Evolutionary conservation across 2,797 vertebrate species (phyloP).

Genomic region (Hydrocynus forskahlii): DNA sequence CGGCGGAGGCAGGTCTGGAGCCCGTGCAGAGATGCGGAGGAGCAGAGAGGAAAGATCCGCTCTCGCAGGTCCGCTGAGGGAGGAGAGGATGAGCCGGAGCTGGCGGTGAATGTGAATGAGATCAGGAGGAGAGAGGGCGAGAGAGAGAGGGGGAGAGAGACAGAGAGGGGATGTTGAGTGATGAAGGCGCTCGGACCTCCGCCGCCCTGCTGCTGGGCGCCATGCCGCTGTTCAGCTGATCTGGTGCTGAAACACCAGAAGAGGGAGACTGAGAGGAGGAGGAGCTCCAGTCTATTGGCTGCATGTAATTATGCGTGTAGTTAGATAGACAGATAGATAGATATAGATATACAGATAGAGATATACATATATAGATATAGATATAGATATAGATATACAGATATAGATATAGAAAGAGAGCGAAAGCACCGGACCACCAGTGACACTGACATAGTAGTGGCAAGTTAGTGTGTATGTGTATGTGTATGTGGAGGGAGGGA

Average conservation of each 20-base stretch:
- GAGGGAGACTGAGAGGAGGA: slow-evolving; percentile 63
- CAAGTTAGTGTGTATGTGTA: no score
- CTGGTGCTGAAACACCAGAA: slow-evolving; percentile 63
- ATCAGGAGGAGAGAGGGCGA: slow-evolving; percentile 23
- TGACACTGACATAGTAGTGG: no score
- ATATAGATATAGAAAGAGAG: no score
- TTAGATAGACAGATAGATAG: no score
- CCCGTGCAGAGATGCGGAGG: background rate
- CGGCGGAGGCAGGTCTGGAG: background rate
- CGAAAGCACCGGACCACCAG: no score
- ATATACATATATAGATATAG: no score
- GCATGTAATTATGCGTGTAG: background rate
- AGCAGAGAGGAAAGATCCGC: background rate
- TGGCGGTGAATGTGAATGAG: background rate
- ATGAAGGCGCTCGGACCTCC: background rate
- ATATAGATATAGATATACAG: no score
- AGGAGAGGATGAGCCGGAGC: background rate
- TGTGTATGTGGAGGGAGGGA: no score
- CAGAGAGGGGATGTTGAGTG: background rate
- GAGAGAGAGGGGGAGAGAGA: slow-evolving; percentile 51
- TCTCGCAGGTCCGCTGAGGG: background rate
- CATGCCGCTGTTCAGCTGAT: slow-evolving; percentile 66
- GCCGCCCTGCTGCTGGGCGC: slow-evolving; percentile 1
- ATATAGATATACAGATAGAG: no score
- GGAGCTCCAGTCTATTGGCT: slow-evolving; percentile 47